A percentile compares a stretch with the other conserved stretches of the same genome.
These are phyloP conservation scores for Onychomys arenicola DNA, from an alignment of 2,797 vertebrate genomes.

Conservation along the genomic window DNA sequence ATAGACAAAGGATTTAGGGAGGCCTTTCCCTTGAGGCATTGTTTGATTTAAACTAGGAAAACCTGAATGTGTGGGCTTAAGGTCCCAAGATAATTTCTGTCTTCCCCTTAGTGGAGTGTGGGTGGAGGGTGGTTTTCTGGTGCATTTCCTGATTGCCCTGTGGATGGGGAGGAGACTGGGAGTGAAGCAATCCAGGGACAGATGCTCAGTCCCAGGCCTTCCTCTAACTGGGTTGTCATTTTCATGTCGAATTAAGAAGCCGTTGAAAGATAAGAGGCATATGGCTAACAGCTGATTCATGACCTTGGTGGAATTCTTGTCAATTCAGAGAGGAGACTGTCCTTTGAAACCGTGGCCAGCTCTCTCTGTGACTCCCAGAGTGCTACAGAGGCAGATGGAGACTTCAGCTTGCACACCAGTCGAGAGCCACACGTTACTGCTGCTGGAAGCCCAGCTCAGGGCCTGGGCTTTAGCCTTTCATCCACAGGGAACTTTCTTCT, in stretches of 20 bases:
- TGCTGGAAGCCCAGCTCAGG: neutral
- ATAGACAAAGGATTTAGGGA: slow-evolving; percentile 8
- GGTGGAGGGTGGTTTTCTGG: neutral
- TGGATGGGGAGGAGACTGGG: neutral
- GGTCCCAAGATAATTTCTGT: neutral
- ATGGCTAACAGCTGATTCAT: slow-evolving; percentile 49
- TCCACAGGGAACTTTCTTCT: neutral
- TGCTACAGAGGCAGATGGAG: neutral
- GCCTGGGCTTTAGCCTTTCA: neutral
- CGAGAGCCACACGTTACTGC: neutral
- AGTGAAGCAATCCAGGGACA: neutral
- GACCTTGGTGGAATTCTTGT: slow-evolving; percentile 48
- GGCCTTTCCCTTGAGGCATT: neutral
- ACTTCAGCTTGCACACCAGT: neutral
- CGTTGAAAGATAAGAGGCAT: slow-evolving; percentile 24
- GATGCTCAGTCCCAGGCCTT: neutral
- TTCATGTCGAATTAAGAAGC: slow-evolving; percentile 48
- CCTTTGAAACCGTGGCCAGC: neutral
- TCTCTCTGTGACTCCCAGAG: slow-evolving; percentile 21
- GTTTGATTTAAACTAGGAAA: slow-evolving; percentile 38
- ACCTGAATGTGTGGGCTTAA: neutral
- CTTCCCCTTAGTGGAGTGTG: neutral
- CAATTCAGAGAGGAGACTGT: neutral
- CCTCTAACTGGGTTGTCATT: slow-evolving; percentile 31
- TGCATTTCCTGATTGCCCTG: neutral